These are phyloP conservation scores for Podarcis lilfordi DNA, from an alignment of 2,797 vertebrate genomes.

Conservation along the genomic window DNA sequence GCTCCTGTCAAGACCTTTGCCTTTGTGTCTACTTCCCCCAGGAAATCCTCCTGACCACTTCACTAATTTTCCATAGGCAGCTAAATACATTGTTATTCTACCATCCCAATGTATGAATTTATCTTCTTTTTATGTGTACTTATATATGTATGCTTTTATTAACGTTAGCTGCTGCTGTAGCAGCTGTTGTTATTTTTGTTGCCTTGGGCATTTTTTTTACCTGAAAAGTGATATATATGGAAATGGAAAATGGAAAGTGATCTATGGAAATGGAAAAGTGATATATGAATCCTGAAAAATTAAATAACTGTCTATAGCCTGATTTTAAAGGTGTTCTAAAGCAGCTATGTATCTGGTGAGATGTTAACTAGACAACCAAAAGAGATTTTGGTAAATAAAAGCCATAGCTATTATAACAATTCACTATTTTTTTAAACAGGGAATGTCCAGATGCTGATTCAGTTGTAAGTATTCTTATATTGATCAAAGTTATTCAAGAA, in stretches of 20 bases:
- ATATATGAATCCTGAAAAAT: not conserved
- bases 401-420: not conserved
- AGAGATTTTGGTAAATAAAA: not conserved
- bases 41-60: not conserved
- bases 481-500: no score
- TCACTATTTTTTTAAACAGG: constrained; percentile 76
- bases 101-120: not conserved
- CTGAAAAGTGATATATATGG: not conserved
- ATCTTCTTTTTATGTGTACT: not conserved
- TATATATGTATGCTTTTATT: not conserved
- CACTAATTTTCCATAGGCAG: not conserved
- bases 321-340: not conserved
- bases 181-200: not conserved
- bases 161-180: not conserved
- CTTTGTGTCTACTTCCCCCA: not conserved
- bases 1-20: not conserved
- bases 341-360: not conserved
- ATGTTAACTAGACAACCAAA: not conserved
- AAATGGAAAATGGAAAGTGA: not conserved
- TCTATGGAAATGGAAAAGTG: not conserved
- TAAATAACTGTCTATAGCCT: not conserved
- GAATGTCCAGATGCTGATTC: constrained; percentile 94
- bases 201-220: not conserved
- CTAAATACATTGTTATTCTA: not conserved
- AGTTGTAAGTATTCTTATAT: constrained; percentile 86